Evolutionary conservation across 1,140 invertebrate genomes (phyloP).

Genomic region (Mactra quadrangularis): DNA sequence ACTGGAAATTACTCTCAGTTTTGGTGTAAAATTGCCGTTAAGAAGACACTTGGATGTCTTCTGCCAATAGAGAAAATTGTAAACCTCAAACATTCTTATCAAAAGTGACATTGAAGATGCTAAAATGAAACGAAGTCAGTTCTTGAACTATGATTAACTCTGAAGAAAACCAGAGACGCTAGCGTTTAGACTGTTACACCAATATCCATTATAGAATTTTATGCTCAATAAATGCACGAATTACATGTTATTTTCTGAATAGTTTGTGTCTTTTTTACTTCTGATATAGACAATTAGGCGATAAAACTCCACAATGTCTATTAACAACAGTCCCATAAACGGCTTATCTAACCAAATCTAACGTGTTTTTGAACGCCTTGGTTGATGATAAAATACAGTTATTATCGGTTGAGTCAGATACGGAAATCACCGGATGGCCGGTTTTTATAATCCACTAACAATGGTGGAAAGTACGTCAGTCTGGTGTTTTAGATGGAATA

Average conservation of each 20-base stretch:
- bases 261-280: conserved; percentile 6
- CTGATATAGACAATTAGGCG: conserved; percentile 35
- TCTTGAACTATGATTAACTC: conserved; percentile 44
- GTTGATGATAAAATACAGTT: too few species aligned
- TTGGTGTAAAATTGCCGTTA: conserved; percentile 47
- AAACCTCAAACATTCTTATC: conserved; percentile 31
- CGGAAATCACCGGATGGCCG: too few species aligned
- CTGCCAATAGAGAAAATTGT: conserved; percentile 31
- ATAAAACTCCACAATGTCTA: conserved; percentile 32
- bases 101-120: conserved; percentile 45
- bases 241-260: conserved; percentile 47
- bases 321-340: conserved; percentile 30
- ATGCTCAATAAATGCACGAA: conserved; percentile 54
- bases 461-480: too few species aligned
- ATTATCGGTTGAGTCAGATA: too few species aligned
- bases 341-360: background rate
- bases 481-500: too few species aligned
- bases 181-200: conserved; percentile 31
- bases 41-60: conserved; percentile 14
- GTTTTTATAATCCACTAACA: too few species aligned
- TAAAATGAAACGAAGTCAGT: conserved; percentile 56
- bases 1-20: conserved; percentile 31
- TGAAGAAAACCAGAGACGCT: conserved; percentile 40
- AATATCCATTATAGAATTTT: conserved; percentile 44
- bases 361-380: too few species aligned